These are phyloP conservation scores for Drepana falcataria DNA, from an alignment of 2,888 invertebrate species.

Conservation along the genomic window DNA sequence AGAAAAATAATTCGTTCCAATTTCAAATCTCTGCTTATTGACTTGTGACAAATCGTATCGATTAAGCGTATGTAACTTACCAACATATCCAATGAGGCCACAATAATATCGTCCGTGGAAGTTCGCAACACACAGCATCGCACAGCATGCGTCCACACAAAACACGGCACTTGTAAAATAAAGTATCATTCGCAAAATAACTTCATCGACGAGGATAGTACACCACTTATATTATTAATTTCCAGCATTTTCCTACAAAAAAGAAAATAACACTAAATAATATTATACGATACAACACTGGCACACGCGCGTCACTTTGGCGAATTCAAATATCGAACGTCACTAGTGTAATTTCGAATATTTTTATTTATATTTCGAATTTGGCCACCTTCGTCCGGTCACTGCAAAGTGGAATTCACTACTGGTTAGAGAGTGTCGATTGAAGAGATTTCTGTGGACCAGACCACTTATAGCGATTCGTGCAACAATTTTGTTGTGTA, in stretches of 20 bases:
- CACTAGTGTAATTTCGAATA: conserved; percentile 23
- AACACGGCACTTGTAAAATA: conserved; percentile 70
- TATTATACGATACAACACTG: conserved; percentile 51
- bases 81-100: conserved; percentile 31
- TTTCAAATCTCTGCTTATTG: conserved; percentile 5
- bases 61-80: conserved; percentile 32
- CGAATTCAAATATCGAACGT: conserved; percentile 38
- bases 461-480: conserved; percentile 44
- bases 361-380: conserved; percentile 58
- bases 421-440: conserved; percentile 60
- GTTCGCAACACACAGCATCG: conserved; percentile 52
- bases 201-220: conserved; percentile 74
- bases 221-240: conserved; percentile 77
- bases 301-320: conserved; percentile 67
- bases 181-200: conserved; percentile 77
- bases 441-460: conserved; percentile 46
- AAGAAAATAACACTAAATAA: conserved; percentile 65
- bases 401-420: conserved; percentile 76
- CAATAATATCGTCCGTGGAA: conserved; percentile 34
- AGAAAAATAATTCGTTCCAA: not conserved
- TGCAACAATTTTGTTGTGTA: conserved; percentile 53
- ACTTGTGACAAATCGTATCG: conserved; percentile 6
- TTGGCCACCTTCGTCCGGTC: conserved; percentile 74
- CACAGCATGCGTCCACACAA: conserved; percentile 70
- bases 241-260: conserved; percentile 78